Conservation (phyloP, 2,113 vertebrate species). For the Pseudopodoces humilis region DNA sequence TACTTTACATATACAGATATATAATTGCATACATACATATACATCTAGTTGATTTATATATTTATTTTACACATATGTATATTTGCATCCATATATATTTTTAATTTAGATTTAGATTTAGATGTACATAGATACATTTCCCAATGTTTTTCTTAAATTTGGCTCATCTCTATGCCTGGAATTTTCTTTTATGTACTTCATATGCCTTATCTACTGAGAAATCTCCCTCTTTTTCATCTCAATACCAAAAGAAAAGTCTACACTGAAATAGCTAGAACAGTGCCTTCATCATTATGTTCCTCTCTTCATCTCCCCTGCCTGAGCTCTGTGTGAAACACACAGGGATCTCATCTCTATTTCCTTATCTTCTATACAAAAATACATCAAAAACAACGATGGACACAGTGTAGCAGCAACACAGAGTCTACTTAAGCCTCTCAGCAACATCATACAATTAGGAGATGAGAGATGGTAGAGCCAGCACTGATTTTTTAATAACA, state of each 20-base stretch:
- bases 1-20: background rate
- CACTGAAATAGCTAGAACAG: background rate
- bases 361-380: background rate
- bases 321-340: background rate
- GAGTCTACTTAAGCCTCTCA: background rate
- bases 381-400: background rate
- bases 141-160: background rate
- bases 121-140: background rate
- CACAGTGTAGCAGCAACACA: background rate
- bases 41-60: background rate
- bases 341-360: background rate
- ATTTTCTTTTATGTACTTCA: background rate
- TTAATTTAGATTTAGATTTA: too few relatives aligned
- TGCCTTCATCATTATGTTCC: background rate
- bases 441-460: background rate
- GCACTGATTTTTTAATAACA: constrained; percentile 26
- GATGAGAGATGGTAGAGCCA: background rate
- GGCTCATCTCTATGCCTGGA: background rate
- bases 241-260: background rate
- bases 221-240: background rate
- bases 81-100: background rate
- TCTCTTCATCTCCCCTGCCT: background rate
- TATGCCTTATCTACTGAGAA: background rate
- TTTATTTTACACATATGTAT: background rate
- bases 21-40: background rate